Percentiles rank a stretch among this genome's conserved stretches.
Conservation (phyloP, 2,113 vertebrate species). For the Istiophorus platypterus region DNA sequence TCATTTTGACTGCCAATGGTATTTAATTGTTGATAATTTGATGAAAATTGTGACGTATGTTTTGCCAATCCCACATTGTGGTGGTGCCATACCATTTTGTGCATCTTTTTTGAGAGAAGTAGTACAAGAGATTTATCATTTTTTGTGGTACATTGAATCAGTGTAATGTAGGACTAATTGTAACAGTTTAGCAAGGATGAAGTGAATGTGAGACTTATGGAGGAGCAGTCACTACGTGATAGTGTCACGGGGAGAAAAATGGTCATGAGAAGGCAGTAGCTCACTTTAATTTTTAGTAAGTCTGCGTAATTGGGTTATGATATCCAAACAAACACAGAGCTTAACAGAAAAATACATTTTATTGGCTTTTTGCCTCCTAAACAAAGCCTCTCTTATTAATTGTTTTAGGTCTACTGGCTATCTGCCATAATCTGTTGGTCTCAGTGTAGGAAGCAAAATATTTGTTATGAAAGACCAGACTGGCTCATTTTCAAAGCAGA, state of each 20-base stretch:
- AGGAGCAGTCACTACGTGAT: conserved; percentile 8
- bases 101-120: conserved; percentile 19
- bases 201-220: conserved; percentile 6
- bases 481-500: conserved; percentile 78
- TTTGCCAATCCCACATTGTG: conserved; percentile 6
- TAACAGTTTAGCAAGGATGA: conserved; percentile 10
- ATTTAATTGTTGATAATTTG: conserved; percentile 26
- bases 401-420: conserved; percentile 81
- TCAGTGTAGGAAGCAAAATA: conserved; percentile 77
- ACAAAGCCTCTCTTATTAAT: conserved; percentile 77
- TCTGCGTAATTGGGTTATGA: conserved; percentile 74
- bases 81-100: no score
- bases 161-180: conserved; percentile 7
- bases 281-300: conserved; percentile 60
- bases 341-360: conserved; percentile 63
- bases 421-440: conserved; percentile 75
- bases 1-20: not conserved
- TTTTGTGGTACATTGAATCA: conserved; percentile 3
- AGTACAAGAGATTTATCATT: not conserved
- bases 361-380: conserved; percentile 71
- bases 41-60: conserved; percentile 16
- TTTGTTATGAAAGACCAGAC: conserved; percentile 77
- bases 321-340: conserved; percentile 65
- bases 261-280: conserved; percentile 27
- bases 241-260: conserved; percentile 27